Base-by-base conservation (phyloP, 92 coral and sea anemone species). In the Paragorgia papillata region DNA sequence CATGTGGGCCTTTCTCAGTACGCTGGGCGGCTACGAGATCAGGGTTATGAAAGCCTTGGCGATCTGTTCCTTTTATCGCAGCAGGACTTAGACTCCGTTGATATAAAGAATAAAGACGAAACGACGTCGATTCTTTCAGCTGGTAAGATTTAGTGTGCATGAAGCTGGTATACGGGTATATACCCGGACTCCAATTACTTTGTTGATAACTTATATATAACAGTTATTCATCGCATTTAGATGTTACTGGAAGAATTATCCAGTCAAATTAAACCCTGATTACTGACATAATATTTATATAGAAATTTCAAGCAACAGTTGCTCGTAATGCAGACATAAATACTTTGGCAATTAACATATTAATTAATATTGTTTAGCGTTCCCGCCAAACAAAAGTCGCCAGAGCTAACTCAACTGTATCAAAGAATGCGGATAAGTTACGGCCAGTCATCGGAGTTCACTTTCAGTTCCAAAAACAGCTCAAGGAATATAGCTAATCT, bases 71-170 rank as follows among this genome's bases (percentile, higher is more conserved):
- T 75, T 2, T 1, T 89, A 0, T 71, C 65, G 0, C 61, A 75
- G 0, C 53, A 78, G 8, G 97, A 92, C 39, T 71, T 92, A 29
- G 77, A 85, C 21, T 6, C 7, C 8, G 19, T 85, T 19, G 71
- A 68, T 34, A 64, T 84, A 2, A 26, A 43, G 7, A 46, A 62
- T 1, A 13, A 46, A 5, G 75, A 49, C 1, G 90, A 89, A 5
- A 79, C 84, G 31, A 32, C 28, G 24, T 53, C 76, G 27, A 87
- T 92, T 50, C 69, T 89, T 9, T 49, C 82, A 51, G 87, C 90
- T 26, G 92, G 97, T 92, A 60, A 85, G 89, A 56, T 26, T 12
- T 46, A 6, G 53, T 46, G 53, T 46, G 14, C 15, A 46, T 46
- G 12, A 37, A n/a, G n/a, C n/a, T n/a, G n/a, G n/a, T n/a, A 37